Base-by-base conservation (phyloP, 2,888 invertebrate species). In the Ernsta delagoae region DNA sequence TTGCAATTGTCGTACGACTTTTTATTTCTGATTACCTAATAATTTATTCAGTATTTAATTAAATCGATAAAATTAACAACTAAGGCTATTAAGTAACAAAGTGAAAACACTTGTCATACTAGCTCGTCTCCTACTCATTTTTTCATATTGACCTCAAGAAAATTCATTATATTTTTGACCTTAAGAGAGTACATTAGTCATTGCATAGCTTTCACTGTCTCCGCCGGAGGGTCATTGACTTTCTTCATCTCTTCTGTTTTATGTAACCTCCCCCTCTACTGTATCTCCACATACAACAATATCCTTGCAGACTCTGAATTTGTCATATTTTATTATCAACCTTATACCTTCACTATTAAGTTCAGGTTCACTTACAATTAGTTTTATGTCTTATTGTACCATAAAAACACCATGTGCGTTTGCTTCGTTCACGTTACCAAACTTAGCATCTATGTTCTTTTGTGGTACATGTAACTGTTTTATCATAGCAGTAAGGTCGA, bases 231-330 rank as follows among this genome's bases (percentile, higher is more conserved):
- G 83, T 82, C 81, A 80, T 76, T 78, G 79, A 80, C 83, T 86
- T 85, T 86, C 85, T 85, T 85, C 83, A 80, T 77, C 83, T 85
- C 85, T 79, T 82, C 79, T 80, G 80, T 85, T 90, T 89, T 90
- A 90, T 89, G 88, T 88, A 87, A 88, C 79, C 77, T 79, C 76
- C 85, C 87, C 86, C 84, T 79, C 85, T 82, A 31, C 64, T 59
- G 73, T 74, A 78, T 76, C 76, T 72, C 69, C 73, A 66, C 68
- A 69, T 24, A 73, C 71, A 75, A 73, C 41, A 61, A 73, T 48
- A 12, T 39, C 16, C 7, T 59, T 59, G 39, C 59, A n/a, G 31
- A 12, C 11, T 9, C 5, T 53, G 31, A 53, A 59, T 16, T 24
- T 1, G 31, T 36, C 5, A n/a, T 5, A 7, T 0, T 9, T 11